Evolutionary conservation across 2,888 invertebrate species (phyloP), one percentile per base, ranked within the genome.

Genomic region (Lasioglossum pauxillum): DNA sequence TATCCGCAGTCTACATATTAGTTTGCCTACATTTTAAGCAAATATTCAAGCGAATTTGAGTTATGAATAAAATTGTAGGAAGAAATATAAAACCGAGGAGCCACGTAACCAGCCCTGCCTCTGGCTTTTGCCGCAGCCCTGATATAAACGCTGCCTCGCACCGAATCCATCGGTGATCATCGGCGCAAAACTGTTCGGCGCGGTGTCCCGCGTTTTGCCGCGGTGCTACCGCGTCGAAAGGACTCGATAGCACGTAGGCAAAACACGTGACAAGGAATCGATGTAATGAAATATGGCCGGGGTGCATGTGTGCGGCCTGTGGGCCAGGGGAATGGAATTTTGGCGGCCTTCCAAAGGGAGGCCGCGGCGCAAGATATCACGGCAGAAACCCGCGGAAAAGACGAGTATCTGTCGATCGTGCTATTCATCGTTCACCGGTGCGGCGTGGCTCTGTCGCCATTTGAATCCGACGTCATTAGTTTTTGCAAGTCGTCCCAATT

Each of bases 381-480:
- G 78, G 64, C 38, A 14, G 75, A 38, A 31, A 72, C 27, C 75
- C 67, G 77, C n/a, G 77, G 84, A 73, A 87, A 88, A 64, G 60
- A 78, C 80, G 71, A 31, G n/a, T 74, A 64, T 49, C 64, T 73
- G 84, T 86, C 87, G 85, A 89, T 89, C 82, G 80, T 72, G 72
- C 82, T 83, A 86, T 90, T 89, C 89, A 90, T 85, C 83, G 81
- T 78, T 64, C 75, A 53, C 53, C 53, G 23, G 23, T n/a, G 31
- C 60, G 44, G 27, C 85, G 78, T 67, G 88, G 85, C 84, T 53
- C 53, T 80, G 86, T 67, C 80, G 76, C 16, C 83, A 49, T 79
- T 87, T 85, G 84, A 90, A 91, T 91, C 81, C 88, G 84, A 86
- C 84, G 85, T 90, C 92, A 88, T 92, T 92, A 92, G 89, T 92